phyloP scores from a whole-genome alignment of 1,140 invertebrate genomes.

The Eciton burchellii region DNA sequence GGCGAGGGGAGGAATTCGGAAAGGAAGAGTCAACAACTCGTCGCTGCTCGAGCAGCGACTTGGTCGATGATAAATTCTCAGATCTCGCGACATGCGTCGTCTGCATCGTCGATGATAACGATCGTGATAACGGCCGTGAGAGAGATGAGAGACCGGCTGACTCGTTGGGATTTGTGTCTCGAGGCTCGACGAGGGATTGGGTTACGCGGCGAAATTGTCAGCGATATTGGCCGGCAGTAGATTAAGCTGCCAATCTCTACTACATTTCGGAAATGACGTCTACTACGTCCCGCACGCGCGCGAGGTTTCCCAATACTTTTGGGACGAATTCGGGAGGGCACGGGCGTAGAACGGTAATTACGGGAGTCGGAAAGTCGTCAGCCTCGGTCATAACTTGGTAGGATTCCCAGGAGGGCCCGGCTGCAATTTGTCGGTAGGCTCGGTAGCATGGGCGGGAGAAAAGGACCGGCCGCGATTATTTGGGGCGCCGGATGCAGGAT shows the following conservation, averaged over 20 bases:
- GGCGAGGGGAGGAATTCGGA: background rate
- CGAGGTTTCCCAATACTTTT: conserved; percentile 70
- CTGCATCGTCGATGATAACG: background rate
- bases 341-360: conserved; percentile 81
- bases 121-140: background rate
- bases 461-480: conserved; percentile 79
- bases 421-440: conserved; percentile 81
- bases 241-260: conserved; percentile 59
- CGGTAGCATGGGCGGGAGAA: conserved; percentile 68
- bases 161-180: conserved; percentile 7
- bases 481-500: conserved; percentile 77
- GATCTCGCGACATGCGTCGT: background rate
- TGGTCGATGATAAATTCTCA: background rate
- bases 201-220: conserved; percentile 25
- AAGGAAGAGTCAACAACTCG: background rate
- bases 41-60: background rate
- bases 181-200: conserved; percentile 16
- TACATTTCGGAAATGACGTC: conserved; percentile 53
- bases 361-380: conserved; percentile 80
- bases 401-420: conserved; percentile 75
- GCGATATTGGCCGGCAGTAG: conserved; percentile 24
- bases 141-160: background rate
- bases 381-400: conserved; percentile 81
- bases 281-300: conserved; percentile 42
- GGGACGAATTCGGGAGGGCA: conserved; percentile 71